phyloP scores from a whole-genome alignment of 2,797 vertebrate species.

The Lacerta viridis region DNA sequence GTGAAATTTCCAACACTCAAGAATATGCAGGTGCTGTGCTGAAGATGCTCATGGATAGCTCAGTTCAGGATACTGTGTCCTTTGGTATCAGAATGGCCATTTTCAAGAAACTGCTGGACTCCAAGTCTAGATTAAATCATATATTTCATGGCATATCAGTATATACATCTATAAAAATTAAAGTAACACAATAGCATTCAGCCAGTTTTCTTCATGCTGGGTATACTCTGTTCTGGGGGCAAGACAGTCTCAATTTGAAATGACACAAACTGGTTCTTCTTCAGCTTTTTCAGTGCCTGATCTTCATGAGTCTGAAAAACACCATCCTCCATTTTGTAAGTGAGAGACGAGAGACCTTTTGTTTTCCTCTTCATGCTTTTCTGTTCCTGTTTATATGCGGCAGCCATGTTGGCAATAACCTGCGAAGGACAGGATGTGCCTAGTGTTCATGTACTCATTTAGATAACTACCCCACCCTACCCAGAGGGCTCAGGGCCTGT shows the following conservation, averaged over 20 bases:
- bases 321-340: constrained; percentile 81
- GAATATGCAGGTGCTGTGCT: neutral
- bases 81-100: too few relatives aligned
- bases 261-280: constrained; percentile 85
- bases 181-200: neutral
- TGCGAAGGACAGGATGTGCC: constrained; percentile 59
- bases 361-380: constrained; percentile 82
- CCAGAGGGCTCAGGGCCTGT: too few relatives aligned
- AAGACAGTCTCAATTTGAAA: constrained; percentile 88
- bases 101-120: neutral
- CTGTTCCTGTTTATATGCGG: constrained; percentile 86
- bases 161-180: accelerated
- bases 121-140: neutral
- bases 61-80: neutral
- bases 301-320: constrained; percentile 73
- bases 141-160: constrained; percentile 10
- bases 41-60: neutral
- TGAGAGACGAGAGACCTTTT: constrained; percentile 75
- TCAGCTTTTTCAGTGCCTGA: constrained; percentile 84
- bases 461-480: neutral
- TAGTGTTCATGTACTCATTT: neutral
- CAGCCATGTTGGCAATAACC: constrained; percentile 90
- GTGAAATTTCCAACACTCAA: neutral
- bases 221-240: constrained; percentile 77
- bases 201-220: constrained; percentile 73